Base-by-base conservation (phyloP, 2,797 vertebrate genomes). In the Pseudochromis fuscus region DNA sequence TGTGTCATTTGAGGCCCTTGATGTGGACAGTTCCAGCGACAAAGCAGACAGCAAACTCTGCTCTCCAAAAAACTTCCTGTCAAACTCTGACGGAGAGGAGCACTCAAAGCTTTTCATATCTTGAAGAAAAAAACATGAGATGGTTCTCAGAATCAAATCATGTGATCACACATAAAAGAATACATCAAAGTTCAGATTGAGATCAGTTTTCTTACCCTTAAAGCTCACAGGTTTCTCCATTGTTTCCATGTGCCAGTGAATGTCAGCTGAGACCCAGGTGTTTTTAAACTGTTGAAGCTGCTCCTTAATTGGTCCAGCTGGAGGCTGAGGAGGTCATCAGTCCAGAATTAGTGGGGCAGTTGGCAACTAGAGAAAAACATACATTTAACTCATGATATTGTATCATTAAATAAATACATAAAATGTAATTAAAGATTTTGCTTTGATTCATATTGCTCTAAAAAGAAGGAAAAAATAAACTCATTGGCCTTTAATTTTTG, bases 21-120 rank as follows among this genome's bases (percentile, higher is more conserved):
- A 77, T 24, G 61, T 75, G 4, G 89, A 86, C 19, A 82, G 52
- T 18, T 92, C 92, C 52, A 87, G 15, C 0, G 89, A 92, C 59
- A 87, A 48, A 33, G 85, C 65, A 23, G 92, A 92, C n/a, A 81
- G 35, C 33, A 89, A 63, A 81, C 88, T 93, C 51, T 87, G 87
- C 4, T 93, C 88, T 5, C 67, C 85, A 18, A 87, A 81, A 42
- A 95, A 91, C 33, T 49, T 90, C 59, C 45, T 87, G 81, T 94
- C 91, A 7, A 93, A 63, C 42, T 93, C 93, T 0, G 87, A 89
- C 21, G 85, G 78, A 31, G 92, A 93, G 0, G 67, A 67, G 38
- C 53, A 69, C 40, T 93, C 91, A 42, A 82, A 87, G 64, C 86
- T 93, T 38, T 70, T 83, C 37, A 73, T 24, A 25, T 91, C 94